phyloP scores from a whole-genome alignment of 2,888 invertebrate genomes.

The Antheraea yamamai region DNA sequence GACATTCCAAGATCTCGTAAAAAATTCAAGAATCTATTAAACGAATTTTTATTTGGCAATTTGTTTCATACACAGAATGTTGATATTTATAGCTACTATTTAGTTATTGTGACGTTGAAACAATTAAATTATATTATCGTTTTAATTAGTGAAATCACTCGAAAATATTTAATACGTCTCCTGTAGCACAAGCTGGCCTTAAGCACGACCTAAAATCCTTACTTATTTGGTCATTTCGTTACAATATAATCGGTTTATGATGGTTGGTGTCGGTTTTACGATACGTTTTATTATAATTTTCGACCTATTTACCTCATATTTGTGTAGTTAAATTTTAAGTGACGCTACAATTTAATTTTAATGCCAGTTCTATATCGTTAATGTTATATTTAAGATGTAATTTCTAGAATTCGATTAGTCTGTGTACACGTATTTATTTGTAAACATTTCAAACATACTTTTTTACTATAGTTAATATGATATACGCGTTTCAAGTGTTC shows the following conservation, averaged over 20 bases:
- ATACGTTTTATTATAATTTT: constrained; percentile 6
- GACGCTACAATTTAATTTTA: not conserved
- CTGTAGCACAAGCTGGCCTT: not conserved
- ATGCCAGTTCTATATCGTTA: not conserved
- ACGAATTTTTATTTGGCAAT: no score
- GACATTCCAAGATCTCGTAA: no score
- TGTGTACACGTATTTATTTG: not conserved
- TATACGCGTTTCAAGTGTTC: no score
- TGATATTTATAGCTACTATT: no score
- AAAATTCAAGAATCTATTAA: no score
- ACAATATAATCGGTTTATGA: constrained; percentile 4
- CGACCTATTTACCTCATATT: constrained; percentile 13
- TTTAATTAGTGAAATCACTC: no score
- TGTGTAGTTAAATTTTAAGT: constrained; percentile 3
- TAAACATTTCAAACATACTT: no score
- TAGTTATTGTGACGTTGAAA: not conserved
- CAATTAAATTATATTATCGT: no score
- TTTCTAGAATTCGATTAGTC: not conserved
- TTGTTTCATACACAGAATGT: no score
- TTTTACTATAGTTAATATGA: no score
- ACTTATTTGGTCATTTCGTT: not conserved
- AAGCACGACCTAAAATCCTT: not conserved
- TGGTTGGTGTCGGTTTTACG: constrained; percentile 4
- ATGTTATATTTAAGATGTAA: not conserved
- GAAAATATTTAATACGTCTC: no score